Percentiles rank a stretch among this genome's conserved stretches.
These are phyloP conservation scores for Anguilla marmorata DNA, from an alignment of 2,797 vertebrate genomes.

Conservation along the genomic window DNA sequence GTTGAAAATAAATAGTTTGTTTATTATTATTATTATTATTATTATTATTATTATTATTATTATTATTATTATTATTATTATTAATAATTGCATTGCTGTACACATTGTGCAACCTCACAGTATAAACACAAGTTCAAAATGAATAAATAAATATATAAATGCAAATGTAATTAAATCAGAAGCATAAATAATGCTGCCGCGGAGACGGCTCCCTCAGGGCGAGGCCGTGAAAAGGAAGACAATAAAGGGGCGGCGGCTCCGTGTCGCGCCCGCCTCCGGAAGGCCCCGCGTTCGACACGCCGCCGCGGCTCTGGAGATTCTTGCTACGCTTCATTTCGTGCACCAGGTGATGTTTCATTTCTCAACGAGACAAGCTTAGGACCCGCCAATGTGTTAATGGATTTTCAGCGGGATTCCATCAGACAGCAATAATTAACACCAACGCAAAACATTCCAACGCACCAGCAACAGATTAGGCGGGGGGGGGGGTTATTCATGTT, in stretches of 20 bases:
- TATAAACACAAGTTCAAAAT: not conserved
- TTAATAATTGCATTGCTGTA: too few species aligned
- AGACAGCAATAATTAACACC: constrained; percentile 34
- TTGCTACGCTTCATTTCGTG: constrained; percentile 26
- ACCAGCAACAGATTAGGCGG: constrained; percentile 3
- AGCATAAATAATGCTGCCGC: not conserved
- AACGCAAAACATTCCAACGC: constrained; percentile 22
- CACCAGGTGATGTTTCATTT: constrained; percentile 36
- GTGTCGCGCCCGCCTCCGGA: not conserved
- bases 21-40: too few species aligned
- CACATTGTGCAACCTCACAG: too few species aligned
- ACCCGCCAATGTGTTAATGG: constrained; percentile 27
- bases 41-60: too few species aligned
- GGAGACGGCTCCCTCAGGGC: not conserved
- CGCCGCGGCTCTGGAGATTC: not conserved
- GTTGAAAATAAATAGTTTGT: too few species aligned
- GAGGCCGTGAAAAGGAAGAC: not conserved
- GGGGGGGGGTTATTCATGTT: not conserved
- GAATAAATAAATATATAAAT: not conserved
- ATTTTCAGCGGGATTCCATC: constrained; percentile 32
- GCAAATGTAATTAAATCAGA: not conserved
- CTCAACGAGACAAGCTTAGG: constrained; percentile 29
- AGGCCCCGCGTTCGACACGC: not conserved
- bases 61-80: too few species aligned
- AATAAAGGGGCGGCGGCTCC: not conserved